Base-by-base conservation (phyloP, 2,113 vertebrate species). In the Chroicocephalus ridibundus region DNA sequence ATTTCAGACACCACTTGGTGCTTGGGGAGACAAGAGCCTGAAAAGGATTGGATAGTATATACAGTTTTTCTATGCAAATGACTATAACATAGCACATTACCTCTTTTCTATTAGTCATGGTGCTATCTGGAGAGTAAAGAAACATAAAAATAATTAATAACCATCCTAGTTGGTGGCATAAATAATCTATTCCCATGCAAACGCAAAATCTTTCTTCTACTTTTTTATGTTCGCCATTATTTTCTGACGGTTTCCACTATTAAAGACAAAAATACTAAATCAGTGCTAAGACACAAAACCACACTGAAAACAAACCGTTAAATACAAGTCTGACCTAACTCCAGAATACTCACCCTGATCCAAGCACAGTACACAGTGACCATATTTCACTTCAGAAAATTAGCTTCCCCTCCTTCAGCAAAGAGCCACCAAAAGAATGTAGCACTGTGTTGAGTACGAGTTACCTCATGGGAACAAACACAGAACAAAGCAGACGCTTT, bases 381-480 rank as follows among this genome's bases (percentile, higher is more conserved):
- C 65, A 60, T 89, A 96, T 96, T 96, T 96, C 92, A 95, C 90
- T 81, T 32, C 54, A 78, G 58, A 85, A 74, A 82, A 90, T 38
- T 7, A 77, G 71, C 68, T 47, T 61, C 24, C 29, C 5, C 32
- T 77, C 31, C 51, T 77, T 62, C 68, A 83, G 85, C 90, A 58
- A 32, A 65, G 11, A 88, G 54, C 22, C 47, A 47, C 57, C 51
- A 36, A 44, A 93, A 96, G 92, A 94, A 94, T 90, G 78, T 69
- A n/a, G 34, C 70, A 46, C 62, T 94, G 85, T 92, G 83, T 12
- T 34, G 51, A 88, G 91, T 3, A 70, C 76, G 62, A 96, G 93
- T 96, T 94, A 94, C 80, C 88, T 94, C 93, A 94, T 94, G 93
- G 93, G 93, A 94, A 93, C 44, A 44, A 58, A 75, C 68, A 44